phyloP scores from a whole-genome alignment of 2,797 vertebrate genomes.

The Melanogrammus aeglefinus region DNA sequence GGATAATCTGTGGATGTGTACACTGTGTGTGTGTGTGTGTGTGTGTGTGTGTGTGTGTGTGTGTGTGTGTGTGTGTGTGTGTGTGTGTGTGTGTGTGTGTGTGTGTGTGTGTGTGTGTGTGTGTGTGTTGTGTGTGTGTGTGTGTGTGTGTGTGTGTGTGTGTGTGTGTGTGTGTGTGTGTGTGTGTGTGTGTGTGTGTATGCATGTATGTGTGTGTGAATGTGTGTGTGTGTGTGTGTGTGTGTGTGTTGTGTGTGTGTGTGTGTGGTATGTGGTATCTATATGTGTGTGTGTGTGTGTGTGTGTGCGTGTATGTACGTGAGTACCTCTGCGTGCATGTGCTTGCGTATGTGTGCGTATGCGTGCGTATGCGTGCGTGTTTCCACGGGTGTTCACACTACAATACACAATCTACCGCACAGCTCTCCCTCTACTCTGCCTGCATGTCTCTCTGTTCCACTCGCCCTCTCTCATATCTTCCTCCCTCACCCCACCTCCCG shows the following conservation, averaged over 20 bases:
- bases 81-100: neutral
- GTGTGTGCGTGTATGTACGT: neutral
- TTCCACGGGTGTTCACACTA: too few relatives aligned
- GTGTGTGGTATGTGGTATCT: constrained; percentile 4
- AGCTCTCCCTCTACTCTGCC: constrained; percentile 22
- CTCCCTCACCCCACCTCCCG: neutral
- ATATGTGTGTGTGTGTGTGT: too few relatives aligned
- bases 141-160: neutral
- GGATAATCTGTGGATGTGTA: constrained; percentile 56
- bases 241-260: neutral
- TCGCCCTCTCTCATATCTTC: constrained; percentile 5
- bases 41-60: constrained; percentile 37
- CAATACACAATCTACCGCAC: constrained; percentile 50
- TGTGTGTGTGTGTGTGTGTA: neutral
- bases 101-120: constrained; percentile 13
- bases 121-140: too few relatives aligned
- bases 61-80: neutral
- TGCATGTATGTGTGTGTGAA: neutral
- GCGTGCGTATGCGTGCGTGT: constrained; percentile 36
- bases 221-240: too few relatives aligned
- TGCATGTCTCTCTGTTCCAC: constrained; percentile 17
- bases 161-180: neutral
- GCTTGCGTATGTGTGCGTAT: constrained; percentile 18
- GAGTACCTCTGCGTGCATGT: constrained; percentile 33
- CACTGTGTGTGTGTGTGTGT: constrained; percentile 20